Conservation (phyloP, 2,888 invertebrate genomes). For the Gari tellinella region DNA sequence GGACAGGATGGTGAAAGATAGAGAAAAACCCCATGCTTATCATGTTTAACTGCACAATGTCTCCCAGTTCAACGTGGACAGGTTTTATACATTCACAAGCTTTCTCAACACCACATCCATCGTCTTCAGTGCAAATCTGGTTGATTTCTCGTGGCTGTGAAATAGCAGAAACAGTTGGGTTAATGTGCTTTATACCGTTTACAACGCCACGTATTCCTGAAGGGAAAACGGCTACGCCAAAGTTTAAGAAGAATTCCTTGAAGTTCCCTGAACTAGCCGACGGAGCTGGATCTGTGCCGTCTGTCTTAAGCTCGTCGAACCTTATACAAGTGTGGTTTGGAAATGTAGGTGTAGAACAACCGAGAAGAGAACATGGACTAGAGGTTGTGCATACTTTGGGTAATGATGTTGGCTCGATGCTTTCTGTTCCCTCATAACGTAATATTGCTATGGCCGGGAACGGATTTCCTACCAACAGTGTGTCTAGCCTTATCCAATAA, state of each 20-base stretch:
- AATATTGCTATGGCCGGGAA: constrained; percentile 62
- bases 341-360: constrained; percentile 62
- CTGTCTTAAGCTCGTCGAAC: constrained; percentile 44
- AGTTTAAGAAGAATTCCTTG: constrained; percentile 71
- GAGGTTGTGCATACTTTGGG: constrained; percentile 42
- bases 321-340: constrained; percentile 42
- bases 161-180: constrained; percentile 56
- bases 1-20: constrained; percentile 70
- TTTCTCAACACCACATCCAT: constrained; percentile 48
- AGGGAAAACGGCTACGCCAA: constrained; percentile 60
- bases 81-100: constrained; percentile 63
- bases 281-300: constrained; percentile 21
- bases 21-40: constrained; percentile 58
- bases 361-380: constrained; percentile 57
- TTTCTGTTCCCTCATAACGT: constrained; percentile 55
- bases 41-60: constrained; percentile 70
- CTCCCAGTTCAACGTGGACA: constrained; percentile 50
- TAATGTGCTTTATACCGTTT: constrained; percentile 53
- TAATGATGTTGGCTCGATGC: constrained; percentile 47
- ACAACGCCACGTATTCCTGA: constrained; percentile 38
- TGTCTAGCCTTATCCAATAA: constrained; percentile 75
- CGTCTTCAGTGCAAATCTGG: constrained; percentile 42
- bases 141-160: constrained; percentile 62
- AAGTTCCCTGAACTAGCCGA: constrained; percentile 23
- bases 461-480: constrained; percentile 47